Evolutionary conservation across 2,888 invertebrate genomes (phyloP).

Genomic region (Lasioglossum zephyrum): DNA sequence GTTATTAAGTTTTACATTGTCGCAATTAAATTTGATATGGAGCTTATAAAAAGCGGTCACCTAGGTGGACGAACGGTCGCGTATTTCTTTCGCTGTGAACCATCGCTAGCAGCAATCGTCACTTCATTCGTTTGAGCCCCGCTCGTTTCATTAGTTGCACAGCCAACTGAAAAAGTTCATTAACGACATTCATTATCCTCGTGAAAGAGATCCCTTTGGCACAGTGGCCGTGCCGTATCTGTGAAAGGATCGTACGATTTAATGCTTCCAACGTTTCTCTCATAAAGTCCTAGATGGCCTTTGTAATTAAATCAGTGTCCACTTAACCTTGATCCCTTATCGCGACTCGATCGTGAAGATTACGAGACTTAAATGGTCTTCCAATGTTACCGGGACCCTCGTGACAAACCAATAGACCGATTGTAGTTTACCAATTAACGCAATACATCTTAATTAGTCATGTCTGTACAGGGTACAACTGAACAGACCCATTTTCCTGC

Average conservation of each 20-base stretch:
- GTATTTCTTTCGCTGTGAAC: not conserved
- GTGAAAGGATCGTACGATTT: not conserved
- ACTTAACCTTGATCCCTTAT: conserved; percentile 52
- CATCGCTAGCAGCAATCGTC: not conserved
- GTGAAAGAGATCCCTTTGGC: not conserved
- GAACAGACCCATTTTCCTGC: not conserved
- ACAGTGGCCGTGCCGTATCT: not conserved
- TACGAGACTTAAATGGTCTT: not conserved
- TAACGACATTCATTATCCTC: conserved; percentile 9
- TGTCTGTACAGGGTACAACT: not conserved
- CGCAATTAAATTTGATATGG: not conserved
- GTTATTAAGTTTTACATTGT: not conserved
- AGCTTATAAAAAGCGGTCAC: not conserved
- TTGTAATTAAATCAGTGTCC: conserved; percentile 39
- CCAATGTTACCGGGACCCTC: not conserved
- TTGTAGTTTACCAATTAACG: not conserved
- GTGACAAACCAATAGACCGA: not conserved
- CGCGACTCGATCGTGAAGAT: conserved; percentile 26
- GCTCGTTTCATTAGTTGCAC: conserved; percentile 8
- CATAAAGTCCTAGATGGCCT: conserved; percentile 27
- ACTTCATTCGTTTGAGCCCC: not conserved
- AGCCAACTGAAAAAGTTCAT: conserved; percentile 11
- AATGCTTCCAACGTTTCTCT: not conserved
- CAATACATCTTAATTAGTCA: not conserved
- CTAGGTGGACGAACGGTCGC: not conserved